Conservation (phyloP, 1,140 invertebrate genomes). For the Pogonus chalceus region DNA sequence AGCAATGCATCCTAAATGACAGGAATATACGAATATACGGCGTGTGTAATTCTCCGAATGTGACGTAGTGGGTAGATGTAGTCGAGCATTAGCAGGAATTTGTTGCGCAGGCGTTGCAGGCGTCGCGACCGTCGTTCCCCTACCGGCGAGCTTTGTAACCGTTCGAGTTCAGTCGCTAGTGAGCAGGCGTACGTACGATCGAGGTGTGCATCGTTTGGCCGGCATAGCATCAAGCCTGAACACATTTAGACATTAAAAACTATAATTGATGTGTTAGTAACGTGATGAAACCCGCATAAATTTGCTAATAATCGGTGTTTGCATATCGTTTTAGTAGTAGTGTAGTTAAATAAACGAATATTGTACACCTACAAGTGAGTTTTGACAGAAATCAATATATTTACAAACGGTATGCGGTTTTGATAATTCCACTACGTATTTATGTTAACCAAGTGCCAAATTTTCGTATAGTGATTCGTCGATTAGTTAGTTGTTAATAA, state of each 20-base stretch:
- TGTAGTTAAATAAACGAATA: neutral
- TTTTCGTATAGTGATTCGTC: constrained; percentile 1
- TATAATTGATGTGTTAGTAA: neutral
- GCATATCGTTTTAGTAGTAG: constrained; percentile 2
- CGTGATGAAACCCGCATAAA: constrained; percentile 8
- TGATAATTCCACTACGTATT: neutral
- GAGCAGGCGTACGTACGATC: constrained; percentile 15
- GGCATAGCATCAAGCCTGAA: neutral
- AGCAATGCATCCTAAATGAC: neutral
- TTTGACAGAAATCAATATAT: constrained; percentile 7
- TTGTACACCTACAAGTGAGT: neutral
- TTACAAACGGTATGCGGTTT: constrained; percentile 4
- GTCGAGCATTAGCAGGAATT: neutral
- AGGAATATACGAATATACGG: neutral
- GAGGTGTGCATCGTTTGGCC: constrained; percentile 1
- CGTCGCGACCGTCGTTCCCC: constrained; percentile 17
- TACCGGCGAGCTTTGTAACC: constrained; percentile 23
- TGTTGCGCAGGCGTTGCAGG: constrained; percentile 16
- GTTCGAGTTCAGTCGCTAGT: constrained; percentile 16
- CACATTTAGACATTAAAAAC: neutral
- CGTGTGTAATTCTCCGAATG: constrained; percentile 17
- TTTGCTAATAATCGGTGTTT: constrained; percentile 2
- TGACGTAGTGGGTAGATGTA: constrained; percentile 10
- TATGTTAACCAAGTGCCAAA: neutral
- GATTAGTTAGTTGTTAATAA: neutral